Percentiles rank a stretch among this genome's conserved stretches.
Conservation (phyloP, 53 echinoderm and acorn worm species). For the Luidia sarsii region DNA sequence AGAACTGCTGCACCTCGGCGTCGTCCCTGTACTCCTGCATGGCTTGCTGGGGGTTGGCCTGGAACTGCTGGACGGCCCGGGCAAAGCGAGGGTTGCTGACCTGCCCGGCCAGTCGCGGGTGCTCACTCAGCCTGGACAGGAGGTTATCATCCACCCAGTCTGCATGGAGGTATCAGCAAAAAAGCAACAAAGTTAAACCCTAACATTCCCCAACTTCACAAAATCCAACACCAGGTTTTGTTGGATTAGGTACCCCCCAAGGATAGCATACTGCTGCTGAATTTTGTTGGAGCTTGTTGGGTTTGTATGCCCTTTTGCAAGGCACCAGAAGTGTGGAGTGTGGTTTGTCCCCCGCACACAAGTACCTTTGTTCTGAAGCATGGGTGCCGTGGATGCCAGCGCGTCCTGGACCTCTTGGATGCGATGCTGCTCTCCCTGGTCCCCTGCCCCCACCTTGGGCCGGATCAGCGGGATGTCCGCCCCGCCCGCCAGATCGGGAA, state of each 20-base stretch:
- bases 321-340: too few relatives aligned
- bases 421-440: constrained; percentile 21
- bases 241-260: too few relatives aligned
- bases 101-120: constrained; percentile 73
- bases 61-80: constrained; percentile 81
- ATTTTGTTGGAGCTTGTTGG: too few relatives aligned
- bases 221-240: too few relatives aligned
- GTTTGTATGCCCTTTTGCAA: too few relatives aligned
- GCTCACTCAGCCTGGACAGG: constrained; percentile 75
- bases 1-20: constrained; percentile 83
- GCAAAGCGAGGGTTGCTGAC: constrained; percentile 75
- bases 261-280: too few relatives aligned
- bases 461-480: constrained; percentile 82
- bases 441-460: constrained; percentile 58
- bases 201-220: too few relatives aligned
- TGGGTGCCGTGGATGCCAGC: constrained; percentile 62
- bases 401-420: constrained; percentile 92
- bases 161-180: too few relatives aligned
- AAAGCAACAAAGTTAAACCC: too few relatives aligned
- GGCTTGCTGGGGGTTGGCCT: constrained; percentile 80
- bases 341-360: too few relatives aligned
- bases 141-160: constrained; percentile 88
- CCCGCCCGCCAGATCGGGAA: neutral
- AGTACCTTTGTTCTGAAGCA: constrained; percentile 83
- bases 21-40: constrained; percentile 73